Evolutionary conservation across 2,797 vertebrate species (phyloP).

Genomic region (Manis crassicaudata): DNA sequence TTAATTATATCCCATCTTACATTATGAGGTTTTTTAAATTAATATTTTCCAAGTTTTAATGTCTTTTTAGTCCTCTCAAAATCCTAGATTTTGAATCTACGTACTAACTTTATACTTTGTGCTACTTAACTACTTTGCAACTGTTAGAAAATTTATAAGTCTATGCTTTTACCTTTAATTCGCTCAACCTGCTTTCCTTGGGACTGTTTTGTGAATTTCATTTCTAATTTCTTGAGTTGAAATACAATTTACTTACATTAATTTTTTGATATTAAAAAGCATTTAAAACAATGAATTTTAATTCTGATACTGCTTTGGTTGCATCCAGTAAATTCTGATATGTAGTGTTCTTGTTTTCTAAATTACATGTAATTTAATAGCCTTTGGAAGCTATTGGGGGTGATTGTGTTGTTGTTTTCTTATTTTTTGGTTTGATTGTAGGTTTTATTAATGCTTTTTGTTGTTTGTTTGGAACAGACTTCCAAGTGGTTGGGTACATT

Average conservation of each 20-base stretch:
- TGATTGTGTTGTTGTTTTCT: not conserved
- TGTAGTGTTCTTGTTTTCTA: not conserved
- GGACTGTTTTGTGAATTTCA: not conserved
- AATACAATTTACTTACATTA: not conserved
- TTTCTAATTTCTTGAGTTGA: constrained; percentile 6
- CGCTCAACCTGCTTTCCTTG: not conserved
- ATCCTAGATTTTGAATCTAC: not conserved
- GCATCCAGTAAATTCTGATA: not conserved
- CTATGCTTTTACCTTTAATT: constrained; percentile 28
- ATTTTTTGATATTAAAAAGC: not conserved
- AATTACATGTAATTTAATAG: constrained; percentile 24
- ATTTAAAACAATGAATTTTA: constrained; percentile 28
- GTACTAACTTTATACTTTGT: not conserved
- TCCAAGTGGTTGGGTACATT: not conserved
- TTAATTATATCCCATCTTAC: not conserved
- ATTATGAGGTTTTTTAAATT: not conserved
- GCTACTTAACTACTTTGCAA: not conserved
- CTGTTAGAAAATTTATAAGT: not conserved
- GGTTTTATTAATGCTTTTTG: not conserved
- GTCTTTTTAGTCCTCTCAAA: not conserved
- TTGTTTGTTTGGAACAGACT: not conserved
- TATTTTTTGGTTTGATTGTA: not conserved
- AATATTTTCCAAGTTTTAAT: not conserved
- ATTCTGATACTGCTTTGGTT: not conserved
- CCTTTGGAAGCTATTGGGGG: not conserved